phyloP scores from a whole-genome alignment of 2,797 vertebrate genomes.

The Smutsia gigantea region DNA sequence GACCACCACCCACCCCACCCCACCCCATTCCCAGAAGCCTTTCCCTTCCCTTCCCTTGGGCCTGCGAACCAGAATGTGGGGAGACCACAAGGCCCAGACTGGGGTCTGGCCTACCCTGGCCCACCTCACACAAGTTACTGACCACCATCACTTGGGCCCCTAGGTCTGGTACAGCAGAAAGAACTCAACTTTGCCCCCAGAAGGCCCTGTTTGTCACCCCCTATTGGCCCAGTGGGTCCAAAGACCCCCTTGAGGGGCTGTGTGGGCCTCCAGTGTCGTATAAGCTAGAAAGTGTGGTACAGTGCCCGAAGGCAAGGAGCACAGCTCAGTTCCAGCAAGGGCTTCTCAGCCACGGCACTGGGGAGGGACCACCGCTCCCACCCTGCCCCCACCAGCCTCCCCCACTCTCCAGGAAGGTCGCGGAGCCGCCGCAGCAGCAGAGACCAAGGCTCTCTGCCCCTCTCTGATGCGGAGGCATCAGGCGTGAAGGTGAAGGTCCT shows the following conservation, averaged over 20 bases:
- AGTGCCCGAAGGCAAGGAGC: neutral
- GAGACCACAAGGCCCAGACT: neutral
- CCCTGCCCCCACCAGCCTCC: fast-evolving
- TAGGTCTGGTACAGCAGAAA: neutral
- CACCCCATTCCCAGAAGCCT: neutral
- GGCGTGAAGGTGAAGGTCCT: neutral
- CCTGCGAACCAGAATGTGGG: neutral
- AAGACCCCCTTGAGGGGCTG: neutral
- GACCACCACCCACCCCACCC: neutral
- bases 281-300: neutral
- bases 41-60: neutral
- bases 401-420: neutral
- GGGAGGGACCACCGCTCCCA: fast-evolving
- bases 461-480: neutral
- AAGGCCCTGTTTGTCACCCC: too few species aligned
- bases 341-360: fast-evolving
- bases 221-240: neutral
- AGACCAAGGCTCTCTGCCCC: neutral
- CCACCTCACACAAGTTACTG: neutral
- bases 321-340: neutral
- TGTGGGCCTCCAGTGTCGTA: neutral
- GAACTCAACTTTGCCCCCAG: neutral
- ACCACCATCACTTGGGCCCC: neutral
- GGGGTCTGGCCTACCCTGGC: neutral
- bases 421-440: too few species aligned